Evolutionary conservation across 2,888 invertebrate species (phyloP).

Genomic region (Mechanitis mazaeus): DNA sequence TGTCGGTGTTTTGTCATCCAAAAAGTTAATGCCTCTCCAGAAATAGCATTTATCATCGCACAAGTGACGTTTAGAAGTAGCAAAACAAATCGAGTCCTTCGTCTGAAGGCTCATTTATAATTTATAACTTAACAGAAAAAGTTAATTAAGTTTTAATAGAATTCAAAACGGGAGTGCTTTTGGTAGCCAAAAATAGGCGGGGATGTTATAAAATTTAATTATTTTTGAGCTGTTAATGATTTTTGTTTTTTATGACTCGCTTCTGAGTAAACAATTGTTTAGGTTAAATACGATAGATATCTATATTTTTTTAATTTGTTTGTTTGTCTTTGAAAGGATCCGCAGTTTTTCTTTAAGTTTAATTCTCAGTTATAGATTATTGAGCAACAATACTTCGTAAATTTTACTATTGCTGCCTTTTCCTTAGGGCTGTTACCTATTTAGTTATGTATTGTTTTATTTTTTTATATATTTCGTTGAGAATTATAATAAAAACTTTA

Average conservation of each 20-base stretch:
- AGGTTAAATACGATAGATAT: slow-evolving; percentile 8
- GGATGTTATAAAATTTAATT: slow-evolving; percentile 74
- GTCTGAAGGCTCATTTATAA: slow-evolving; percentile 62
- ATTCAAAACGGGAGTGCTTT: slow-evolving; percentile 71
- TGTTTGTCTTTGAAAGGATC: background rate
- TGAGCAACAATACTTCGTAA: slow-evolving; percentile 61
- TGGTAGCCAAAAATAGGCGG: slow-evolving; percentile 78
- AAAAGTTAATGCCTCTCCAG: slow-evolving; percentile 62
- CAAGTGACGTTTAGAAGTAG: slow-evolving; percentile 75
- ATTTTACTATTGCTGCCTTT: slow-evolving; percentile 31
- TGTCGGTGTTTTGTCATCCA: slow-evolving; percentile 57
- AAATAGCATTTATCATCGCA: slow-evolving; percentile 70
- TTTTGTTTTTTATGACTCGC: slow-evolving; percentile 50
- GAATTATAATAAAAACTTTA: too few species aligned
- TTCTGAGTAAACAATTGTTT: slow-evolving; percentile 64
- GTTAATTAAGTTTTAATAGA: slow-evolving; percentile 78
- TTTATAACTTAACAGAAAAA: slow-evolving; percentile 66
- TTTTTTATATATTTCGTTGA: background rate
- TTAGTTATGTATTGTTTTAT: background rate
- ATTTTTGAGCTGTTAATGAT: slow-evolving; percentile 67
- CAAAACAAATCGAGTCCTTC: slow-evolving; percentile 72
- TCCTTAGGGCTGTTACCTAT: slow-evolving; percentile 13
- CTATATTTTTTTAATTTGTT: background rate
- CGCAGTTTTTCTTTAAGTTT: too few species aligned
- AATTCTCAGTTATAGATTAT: background rate